These are phyloP conservation scores for Drosophila watanabei DNA, from an alignment of 1,140 invertebrate genomes.

Conservation along the genomic window DNA sequence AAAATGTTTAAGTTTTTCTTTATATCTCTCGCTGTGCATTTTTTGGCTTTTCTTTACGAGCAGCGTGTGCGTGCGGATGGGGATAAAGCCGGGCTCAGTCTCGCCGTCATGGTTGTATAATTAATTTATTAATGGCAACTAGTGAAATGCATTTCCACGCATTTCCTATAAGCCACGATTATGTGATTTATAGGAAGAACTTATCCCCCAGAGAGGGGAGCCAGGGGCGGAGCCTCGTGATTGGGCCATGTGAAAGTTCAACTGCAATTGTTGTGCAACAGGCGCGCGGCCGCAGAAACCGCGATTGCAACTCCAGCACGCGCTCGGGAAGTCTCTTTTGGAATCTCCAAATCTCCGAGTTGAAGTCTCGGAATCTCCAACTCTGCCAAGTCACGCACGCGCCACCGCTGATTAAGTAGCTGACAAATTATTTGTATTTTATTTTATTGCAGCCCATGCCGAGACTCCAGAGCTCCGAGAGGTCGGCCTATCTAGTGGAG, in stretches of 20 bases:
- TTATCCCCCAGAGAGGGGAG: slow-evolving; percentile 12
- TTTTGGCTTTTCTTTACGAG: slow-evolving; percentile 32
- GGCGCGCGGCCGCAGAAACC: slow-evolving; percentile 32
- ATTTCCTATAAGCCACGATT: slow-evolving; percentile 60
- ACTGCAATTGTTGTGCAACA: slow-evolving; percentile 61
- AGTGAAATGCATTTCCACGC: slow-evolving; percentile 46
- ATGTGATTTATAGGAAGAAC: slow-evolving; percentile 78
- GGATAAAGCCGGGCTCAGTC: slow-evolving; percentile 28
- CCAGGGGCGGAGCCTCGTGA: slow-evolving; percentile 9
- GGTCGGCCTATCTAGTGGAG: slow-evolving; percentile 52
- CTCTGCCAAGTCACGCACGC: slow-evolving; percentile 66
- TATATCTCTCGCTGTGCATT: slow-evolving; percentile 16
- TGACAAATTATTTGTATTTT: slow-evolving; percentile 59
- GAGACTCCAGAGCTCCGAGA: slow-evolving; percentile 18
- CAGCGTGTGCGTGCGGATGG: slow-evolving; percentile 36
- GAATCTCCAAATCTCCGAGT: slow-evolving; percentile 7
- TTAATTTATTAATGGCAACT: slow-evolving; percentile 69
- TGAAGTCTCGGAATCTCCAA: background rate
- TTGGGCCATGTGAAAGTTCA: slow-evolving; percentile 68
- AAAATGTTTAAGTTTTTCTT: slow-evolving; percentile 43
- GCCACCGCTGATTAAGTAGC: slow-evolving; percentile 70
- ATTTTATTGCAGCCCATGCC: slow-evolving; percentile 39
- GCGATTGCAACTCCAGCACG: slow-evolving; percentile 35
- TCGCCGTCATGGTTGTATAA: slow-evolving; percentile 55
- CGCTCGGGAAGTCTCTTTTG: slow-evolving; percentile 1